Evolutionary conservation across 2,888 invertebrate genomes (phyloP), one percentile per base, ranked within the genome.

Genomic region (Doris montereyensis): DNA sequence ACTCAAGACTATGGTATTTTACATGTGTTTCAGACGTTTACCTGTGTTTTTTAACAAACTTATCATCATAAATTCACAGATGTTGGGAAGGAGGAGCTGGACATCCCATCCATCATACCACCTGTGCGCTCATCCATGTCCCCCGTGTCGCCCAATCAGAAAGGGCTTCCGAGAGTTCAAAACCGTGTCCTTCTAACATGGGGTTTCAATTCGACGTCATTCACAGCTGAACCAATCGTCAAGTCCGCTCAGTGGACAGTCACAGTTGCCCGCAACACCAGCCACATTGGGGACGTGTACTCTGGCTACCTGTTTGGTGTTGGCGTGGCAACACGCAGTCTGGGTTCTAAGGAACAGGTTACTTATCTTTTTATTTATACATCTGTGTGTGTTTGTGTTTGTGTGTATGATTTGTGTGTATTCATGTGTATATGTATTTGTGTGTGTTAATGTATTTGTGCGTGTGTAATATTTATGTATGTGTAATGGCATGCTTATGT

Each of bases 171-270:
- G 5, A 82, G 86, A 5, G 86, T 87, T 0, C 85, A 86, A 72
- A 90, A 87, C 83, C 88, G 88, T 74, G 87, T 85, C 76, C 84
- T 90, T 5, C 88, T 87, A 75, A 89, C 90, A 4, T 90, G 90
- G 90, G 89, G 89, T 0, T 89, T 89, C 76, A 88, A 86, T 81
- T 89, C 88, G 13, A 89, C 89, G 4, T 88, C 87, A n/a, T 89
- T 89, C 76, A 89, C 88, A 2, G 90, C 88, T 0, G 89, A 89
- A 79, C 81, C 83, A 1, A 79, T 90, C 21, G 65, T 80, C 3
- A 75, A 76, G 17, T 85, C 82, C 72, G 83, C 86, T 24, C 84
- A 87, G 71, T 89, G 89, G 90, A 86, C 88, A 0, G 86, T 90
- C 24, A 87, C 87, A 13, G 82, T 90, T 1, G 88, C 88, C 82